Evolutionary conservation across 2,797 vertebrate genomes (phyloP).

Genomic region (Pseudocheirus occidentalis): DNA sequence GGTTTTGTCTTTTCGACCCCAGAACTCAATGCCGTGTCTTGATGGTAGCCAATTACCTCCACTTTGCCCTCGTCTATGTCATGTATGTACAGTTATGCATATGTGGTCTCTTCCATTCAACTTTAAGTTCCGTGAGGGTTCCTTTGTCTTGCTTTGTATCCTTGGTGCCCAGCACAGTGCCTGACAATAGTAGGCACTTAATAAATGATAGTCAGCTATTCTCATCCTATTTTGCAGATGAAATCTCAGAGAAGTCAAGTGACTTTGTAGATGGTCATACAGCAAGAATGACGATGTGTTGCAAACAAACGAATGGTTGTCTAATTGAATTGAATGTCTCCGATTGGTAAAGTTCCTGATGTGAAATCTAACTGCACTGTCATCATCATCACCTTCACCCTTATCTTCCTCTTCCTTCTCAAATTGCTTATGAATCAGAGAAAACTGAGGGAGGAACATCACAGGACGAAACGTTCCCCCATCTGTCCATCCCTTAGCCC

Average conservation of each 20-base stretch:
- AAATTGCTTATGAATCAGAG: not conserved
- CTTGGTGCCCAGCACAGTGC: too few relatives aligned
- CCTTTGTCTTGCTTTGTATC: not conserved
- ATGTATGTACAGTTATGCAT: not conserved
- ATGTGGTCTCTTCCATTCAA: not conserved
- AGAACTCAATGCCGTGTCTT: not conserved
- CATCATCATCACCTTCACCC: not conserved
- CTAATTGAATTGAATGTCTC: not conserved
- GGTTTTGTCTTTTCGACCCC: not conserved
- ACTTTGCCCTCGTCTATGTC: not conserved
- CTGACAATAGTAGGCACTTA: too few relatives aligned
- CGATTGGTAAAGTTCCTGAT: not conserved
- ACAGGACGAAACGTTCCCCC: not conserved
- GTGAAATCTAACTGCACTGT: not conserved
- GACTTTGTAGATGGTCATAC: not conserved
- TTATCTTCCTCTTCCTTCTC: not conserved
- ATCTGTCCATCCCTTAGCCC: not conserved
- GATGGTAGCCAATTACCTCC: not conserved
- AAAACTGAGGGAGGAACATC: not conserved
- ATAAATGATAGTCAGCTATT: not conserved
- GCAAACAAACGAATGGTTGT: not conserved
- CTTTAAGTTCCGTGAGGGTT: too few relatives aligned
- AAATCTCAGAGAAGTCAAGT: not conserved
- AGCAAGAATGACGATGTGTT: not conserved
- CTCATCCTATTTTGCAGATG: not conserved